phyloP scores from a whole-genome alignment of 2,797 vertebrate genomes.

The Alca torda region DNA sequence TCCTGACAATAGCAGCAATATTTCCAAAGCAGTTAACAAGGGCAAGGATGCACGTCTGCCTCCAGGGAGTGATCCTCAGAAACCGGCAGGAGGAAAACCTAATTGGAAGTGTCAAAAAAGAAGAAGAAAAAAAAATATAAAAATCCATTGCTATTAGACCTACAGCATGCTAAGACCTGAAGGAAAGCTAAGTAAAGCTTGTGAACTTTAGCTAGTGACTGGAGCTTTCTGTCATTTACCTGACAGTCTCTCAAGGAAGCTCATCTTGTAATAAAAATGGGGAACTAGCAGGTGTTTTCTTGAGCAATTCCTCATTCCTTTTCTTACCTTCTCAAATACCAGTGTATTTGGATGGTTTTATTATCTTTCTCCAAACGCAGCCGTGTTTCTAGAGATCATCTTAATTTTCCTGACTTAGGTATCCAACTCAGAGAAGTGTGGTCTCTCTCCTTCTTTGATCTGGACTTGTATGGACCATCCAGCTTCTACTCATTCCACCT shows the following conservation, averaged over 20 bases:
- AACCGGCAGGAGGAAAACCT: slow-evolving; percentile 14
- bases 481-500: neutral
- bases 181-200: neutral
- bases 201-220: neutral
- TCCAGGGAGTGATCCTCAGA: slow-evolving; percentile 40
- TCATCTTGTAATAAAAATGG: neutral
- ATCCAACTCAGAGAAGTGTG: neutral
- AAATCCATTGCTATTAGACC: neutral
- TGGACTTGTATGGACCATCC: neutral
- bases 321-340: neutral
- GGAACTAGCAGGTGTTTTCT: neutral
- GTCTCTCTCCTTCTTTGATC: neutral
- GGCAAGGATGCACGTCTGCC: neutral
- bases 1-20: slow-evolving; percentile 18
- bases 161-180: neutral
- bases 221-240: neutral
- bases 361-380: neutral
- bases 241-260: neutral
- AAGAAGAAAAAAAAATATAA: neutral
- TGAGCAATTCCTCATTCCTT: neutral
- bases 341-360: neutral
- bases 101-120: slow-evolving; percentile 47
- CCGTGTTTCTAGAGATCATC: neutral
- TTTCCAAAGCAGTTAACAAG: slow-evolving; percentile 46
- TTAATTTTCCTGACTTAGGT: neutral